Evolutionary conservation across 2,797 vertebrate species (phyloP).

Genomic region (Eremophila alpestris): DNA sequence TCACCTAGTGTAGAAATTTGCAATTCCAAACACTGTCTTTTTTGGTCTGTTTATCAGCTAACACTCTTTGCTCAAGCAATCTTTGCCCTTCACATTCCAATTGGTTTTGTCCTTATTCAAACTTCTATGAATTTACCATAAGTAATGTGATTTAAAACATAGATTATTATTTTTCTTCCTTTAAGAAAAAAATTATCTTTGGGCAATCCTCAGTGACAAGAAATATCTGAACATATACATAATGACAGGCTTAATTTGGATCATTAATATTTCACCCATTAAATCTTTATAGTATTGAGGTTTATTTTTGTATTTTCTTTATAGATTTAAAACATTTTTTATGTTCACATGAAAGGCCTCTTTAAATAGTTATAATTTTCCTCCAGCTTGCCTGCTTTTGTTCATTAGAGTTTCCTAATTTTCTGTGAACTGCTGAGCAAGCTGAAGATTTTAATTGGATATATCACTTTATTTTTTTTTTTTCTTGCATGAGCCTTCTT

Average conservation of each 20-base stretch:
- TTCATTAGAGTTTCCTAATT: constrained; percentile 39
- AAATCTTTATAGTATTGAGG: neutral
- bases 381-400: constrained; percentile 3
- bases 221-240: neutral
- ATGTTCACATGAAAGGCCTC: neutral
- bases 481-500: constrained; percentile 50
- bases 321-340: neutral
- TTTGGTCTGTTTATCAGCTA: constrained; percentile 67
- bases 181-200: neutral
- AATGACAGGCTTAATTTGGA: neutral
- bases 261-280: neutral
- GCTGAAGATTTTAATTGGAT: constrained; percentile 67
- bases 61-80: constrained; percentile 42
- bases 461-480: constrained; percentile 49
- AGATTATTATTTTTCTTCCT: neutral
- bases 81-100: constrained; percentile 62
- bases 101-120: constrained; percentile 49
- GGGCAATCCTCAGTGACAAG: neutral
- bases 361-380: neutral
- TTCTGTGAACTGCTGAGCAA: constrained; percentile 69
- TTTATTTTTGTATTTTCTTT: neutral
- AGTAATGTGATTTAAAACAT: neutral
- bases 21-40: constrained; percentile 64
- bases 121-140: constrained; percentile 5
- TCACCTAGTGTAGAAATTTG: constrained; percentile 61